Evolutionary conservation across 1,140 invertebrate genomes (phyloP), one percentile per base, ranked within the genome.

Genomic region (Linepithema humile): DNA sequence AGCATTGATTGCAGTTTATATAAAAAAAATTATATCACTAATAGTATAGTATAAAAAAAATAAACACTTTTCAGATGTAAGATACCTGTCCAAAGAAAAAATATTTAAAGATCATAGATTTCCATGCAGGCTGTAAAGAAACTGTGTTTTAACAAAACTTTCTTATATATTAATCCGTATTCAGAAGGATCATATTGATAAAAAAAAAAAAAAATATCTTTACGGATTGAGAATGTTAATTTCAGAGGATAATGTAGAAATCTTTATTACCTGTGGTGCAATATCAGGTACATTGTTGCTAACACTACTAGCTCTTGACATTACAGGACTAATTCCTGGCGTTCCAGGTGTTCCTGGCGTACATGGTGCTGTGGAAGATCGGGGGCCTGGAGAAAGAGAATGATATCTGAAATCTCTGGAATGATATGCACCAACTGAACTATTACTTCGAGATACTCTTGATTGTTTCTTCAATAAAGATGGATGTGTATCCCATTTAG

Each of bases 401-500:
- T 94, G 93, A 89, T 94, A 94, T 67, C 92, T 90, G 35, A 93
- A 93, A 74, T 94, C 93, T 77, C 90, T 90, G 43, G 92, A 85
- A 80, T 94, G 93, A 86, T 94, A 94, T 0, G 92, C 88, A 40
- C 91, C 88, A 20, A 91, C 94, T 40, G 93, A 93, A 82, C 94
- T 94, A 78, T 92, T 94, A 55, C 94, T 94, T 48, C 94, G 89
- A 17, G 94, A 92, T 35, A 94, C 88, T 82, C 91, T 91, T 57
- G 93, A 89, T 23, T 92, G 85, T 82, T 90, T 92, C 82, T 91
- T 92, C 59, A 94, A 73, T 65, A 94, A 83, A n/a, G 90, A 83
- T 12, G 94, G 91, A 90, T 94, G 94, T 9, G 90, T 93, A 17
- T 94, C 94, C 94, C 94, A 94, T 89, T 92, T 94, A 72, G 94